These are phyloP conservation scores for Athrips mouffetella DNA, from an alignment of 2,888 invertebrate species.

Conservation along the genomic window DNA sequence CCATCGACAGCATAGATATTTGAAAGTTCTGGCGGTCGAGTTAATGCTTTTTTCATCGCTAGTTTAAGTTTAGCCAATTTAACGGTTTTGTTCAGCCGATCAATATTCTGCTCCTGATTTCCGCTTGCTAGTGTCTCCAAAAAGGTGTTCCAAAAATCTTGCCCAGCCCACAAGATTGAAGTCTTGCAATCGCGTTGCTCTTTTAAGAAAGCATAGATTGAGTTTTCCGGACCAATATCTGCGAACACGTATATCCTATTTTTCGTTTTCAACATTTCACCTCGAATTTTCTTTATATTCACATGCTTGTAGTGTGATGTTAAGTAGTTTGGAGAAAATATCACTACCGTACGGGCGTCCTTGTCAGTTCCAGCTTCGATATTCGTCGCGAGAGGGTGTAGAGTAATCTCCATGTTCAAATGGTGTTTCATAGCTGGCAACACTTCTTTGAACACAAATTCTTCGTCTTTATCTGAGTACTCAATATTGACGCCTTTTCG, in stretches of 20 bases:
- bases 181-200: slow-evolving; percentile 55
- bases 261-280: slow-evolving; percentile 57
- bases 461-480: slow-evolving; percentile 53
- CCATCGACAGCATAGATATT: slow-evolving; percentile 42
- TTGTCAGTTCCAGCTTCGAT: slow-evolving; percentile 28
- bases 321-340: slow-evolving; percentile 67
- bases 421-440: slow-evolving; percentile 48
- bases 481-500: slow-evolving; percentile 40
- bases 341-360: slow-evolving; percentile 42
- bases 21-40: slow-evolving; percentile 44
- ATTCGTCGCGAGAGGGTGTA: background rate
- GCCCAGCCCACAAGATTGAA: slow-evolving; percentile 58
- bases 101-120: slow-evolving; percentile 26
- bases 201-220: slow-evolving; percentile 64
- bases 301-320: slow-evolving; percentile 59
- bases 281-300: slow-evolving; percentile 64
- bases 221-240: slow-evolving; percentile 64
- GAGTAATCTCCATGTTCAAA: slow-evolving; percentile 42
- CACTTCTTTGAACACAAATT: slow-evolving; percentile 58
- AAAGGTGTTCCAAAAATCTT: slow-evolving; percentile 59
- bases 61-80: slow-evolving; percentile 30
- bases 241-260: slow-evolving; percentile 61
- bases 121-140: slow-evolving; percentile 36
- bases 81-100: slow-evolving; percentile 18
- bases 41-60: slow-evolving; percentile 37